Percentiles rank a stretch among this genome's conserved stretches.
Conservation (phyloP, 2,797 vertebrate genomes). For the Neosalanx taihuensis region DNA sequence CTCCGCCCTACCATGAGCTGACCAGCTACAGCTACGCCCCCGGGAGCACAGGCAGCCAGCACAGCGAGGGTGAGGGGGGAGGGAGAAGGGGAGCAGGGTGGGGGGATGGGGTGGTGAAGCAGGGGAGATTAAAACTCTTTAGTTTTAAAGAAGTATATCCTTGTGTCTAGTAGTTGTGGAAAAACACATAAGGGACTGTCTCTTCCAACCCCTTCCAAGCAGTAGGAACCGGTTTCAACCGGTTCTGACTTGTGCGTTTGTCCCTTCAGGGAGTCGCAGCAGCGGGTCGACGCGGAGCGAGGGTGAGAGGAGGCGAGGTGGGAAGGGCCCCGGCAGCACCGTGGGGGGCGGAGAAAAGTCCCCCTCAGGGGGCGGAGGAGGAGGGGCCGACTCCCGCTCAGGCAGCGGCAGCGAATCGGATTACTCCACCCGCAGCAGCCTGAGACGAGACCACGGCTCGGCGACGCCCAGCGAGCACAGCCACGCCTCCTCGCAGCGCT, state of each 20-base stretch:
- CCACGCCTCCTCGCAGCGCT: constrained; percentile 50
- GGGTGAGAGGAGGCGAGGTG: constrained; percentile 62
- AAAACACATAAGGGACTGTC: too few species aligned
- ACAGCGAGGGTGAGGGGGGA: constrained; percentile 64
- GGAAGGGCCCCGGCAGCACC: constrained; percentile 67
- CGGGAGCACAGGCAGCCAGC: constrained; percentile 75
- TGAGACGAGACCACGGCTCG: constrained; percentile 58
- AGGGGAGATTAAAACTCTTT: neutral
- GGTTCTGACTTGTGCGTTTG: constrained; percentile 26
- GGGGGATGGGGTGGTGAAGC: neutral
- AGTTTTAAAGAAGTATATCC: too few species aligned
- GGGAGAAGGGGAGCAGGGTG: neutral
- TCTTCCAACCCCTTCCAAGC: neutral
- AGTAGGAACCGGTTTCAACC: neutral
- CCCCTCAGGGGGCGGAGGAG: constrained; percentile 37
- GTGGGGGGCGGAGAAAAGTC: constrained; percentile 75
- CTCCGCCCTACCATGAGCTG: constrained; percentile 74
- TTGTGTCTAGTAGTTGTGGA: too few species aligned
- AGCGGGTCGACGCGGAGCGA: constrained; percentile 71
- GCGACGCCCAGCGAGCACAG: constrained; percentile 55
- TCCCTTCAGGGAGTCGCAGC: constrained; percentile 67
- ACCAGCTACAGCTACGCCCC: constrained; percentile 70
- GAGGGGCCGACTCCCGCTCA: constrained; percentile 69
- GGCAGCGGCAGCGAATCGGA: constrained; percentile 80
- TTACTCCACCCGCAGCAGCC: constrained; percentile 70